A percentile compares a stretch with the other conserved stretches of the same genome.
Conservation (phyloP, 2,888 invertebrate genomes). For the Eupeodes luniger region DNA sequence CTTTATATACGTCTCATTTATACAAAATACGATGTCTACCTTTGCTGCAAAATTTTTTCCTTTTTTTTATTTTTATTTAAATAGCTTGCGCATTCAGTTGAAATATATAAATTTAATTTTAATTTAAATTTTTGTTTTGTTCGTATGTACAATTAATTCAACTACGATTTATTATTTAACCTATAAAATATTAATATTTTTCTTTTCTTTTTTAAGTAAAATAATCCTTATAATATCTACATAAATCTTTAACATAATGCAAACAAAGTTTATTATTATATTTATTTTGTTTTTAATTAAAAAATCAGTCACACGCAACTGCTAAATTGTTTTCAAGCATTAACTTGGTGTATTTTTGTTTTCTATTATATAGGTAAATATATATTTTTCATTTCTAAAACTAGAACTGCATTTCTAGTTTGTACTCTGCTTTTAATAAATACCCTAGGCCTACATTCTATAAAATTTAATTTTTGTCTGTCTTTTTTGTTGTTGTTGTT, state of each 20-base stretch:
- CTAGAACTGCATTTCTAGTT: slow-evolving; percentile 56
- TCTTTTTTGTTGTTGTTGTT: slow-evolving; percentile 23
- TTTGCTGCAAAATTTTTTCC: neutral
- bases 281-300: slow-evolving; percentile 42
- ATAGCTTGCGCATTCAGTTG: slow-evolving; percentile 44
- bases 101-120: slow-evolving; percentile 48
- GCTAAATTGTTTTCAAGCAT: slow-evolving; percentile 41
- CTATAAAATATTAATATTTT: slow-evolving; percentile 16
- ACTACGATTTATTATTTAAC: slow-evolving; percentile 24
- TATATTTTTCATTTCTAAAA: slow-evolving; percentile 34
- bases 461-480: neutral
- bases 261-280: slow-evolving; percentile 7
- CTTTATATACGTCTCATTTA: slow-evolving; percentile 49
- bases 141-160: slow-evolving; percentile 56
- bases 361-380: slow-evolving; percentile 28
- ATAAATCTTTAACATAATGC: slow-evolving; percentile 17
- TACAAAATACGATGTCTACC: slow-evolving; percentile 62
- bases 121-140: neutral
- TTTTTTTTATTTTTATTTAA: neutral
- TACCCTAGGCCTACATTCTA: slow-evolving; percentile 18
- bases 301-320: slow-evolving; percentile 72
- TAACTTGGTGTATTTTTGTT: slow-evolving; percentile 38
- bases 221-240: slow-evolving; percentile 40
- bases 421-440: slow-evolving; percentile 50
- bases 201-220: neutral